phyloP scores from a whole-genome alignment of 2,888 invertebrate genomes.

The Agrotis clavis region DNA sequence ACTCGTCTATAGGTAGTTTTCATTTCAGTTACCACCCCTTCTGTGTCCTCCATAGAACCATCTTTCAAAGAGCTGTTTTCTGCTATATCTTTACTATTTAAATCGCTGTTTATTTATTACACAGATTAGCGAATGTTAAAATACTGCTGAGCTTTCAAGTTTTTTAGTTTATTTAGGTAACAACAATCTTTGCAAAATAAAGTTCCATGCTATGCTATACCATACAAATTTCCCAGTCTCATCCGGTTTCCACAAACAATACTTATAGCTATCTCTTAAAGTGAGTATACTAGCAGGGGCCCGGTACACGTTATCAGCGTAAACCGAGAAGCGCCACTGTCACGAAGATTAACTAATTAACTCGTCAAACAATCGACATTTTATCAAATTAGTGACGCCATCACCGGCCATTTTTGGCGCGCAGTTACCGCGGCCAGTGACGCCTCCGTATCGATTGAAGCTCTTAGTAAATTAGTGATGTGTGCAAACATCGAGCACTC shows the following conservation, averaged over 20 bases:
- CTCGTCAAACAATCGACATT: slow-evolving; percentile 67
- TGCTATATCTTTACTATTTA: too few species aligned
- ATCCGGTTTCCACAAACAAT: slow-evolving; percentile 17
- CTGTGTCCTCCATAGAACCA: too few species aligned
- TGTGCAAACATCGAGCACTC: slow-evolving; percentile 75
- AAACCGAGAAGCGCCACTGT: slow-evolving; percentile 60
- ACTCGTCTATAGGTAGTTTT: too few species aligned
- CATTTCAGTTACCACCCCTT: too few species aligned
- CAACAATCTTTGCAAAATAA: too few species aligned
- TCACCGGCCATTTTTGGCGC: slow-evolving; percentile 61
- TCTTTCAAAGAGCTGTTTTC: too few species aligned
- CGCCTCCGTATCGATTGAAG: slow-evolving; percentile 70
- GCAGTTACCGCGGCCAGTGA: slow-evolving; percentile 60
- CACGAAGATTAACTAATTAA: slow-evolving; percentile 71
- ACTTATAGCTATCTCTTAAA: slow-evolving; percentile 28
- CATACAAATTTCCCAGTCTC: slow-evolving; percentile 9
- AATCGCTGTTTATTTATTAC: too few species aligned
- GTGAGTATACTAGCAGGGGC: slow-evolving; percentile 25
- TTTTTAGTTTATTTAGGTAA: too few species aligned
- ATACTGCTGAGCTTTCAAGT: too few species aligned
- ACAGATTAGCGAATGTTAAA: too few species aligned
- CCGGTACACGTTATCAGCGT: slow-evolving; percentile 52
- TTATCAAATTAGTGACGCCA: slow-evolving; percentile 70
- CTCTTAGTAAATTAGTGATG: slow-evolving; percentile 83
- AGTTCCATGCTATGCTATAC: too few species aligned